phyloP scores from a whole-genome alignment of 2,113 vertebrate species.

The Phalacrocorax pelagicus region DNA sequence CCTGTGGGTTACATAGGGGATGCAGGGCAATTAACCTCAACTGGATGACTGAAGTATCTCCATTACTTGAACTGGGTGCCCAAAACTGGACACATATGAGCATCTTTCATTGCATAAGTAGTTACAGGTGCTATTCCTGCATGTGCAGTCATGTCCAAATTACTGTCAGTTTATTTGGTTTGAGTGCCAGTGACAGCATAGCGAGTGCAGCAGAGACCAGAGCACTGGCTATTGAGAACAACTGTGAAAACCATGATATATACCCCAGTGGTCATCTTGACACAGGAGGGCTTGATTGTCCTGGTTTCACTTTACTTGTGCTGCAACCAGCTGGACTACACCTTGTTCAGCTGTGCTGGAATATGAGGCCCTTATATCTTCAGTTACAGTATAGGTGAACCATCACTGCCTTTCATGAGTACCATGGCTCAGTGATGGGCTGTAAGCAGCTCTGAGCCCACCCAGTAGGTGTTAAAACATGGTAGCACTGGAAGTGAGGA shows the following conservation, averaged over 20 bases:
- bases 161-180: background rate
- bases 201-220: background rate
- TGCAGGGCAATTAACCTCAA: background rate
- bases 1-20: fast-evolving
- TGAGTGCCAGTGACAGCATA: background rate
- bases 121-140: background rate
- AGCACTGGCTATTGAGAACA: background rate
- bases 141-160: background rate
- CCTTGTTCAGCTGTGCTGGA: background rate
- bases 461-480: background rate
- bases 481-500: background rate
- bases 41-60: background rate
- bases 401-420: background rate
- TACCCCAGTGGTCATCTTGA: background rate
- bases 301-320: background rate
- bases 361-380: background rate
- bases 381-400: background rate
- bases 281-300: fast-evolving
- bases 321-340: background rate
- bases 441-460: background rate
- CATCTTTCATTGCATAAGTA: background rate
- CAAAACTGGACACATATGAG: background rate
- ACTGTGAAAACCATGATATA: background rate
- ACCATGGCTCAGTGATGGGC: no score
- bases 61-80: background rate